Conservation (phyloP, 2,888 invertebrate genomes). For the Habrosyne pyritoides region DNA sequence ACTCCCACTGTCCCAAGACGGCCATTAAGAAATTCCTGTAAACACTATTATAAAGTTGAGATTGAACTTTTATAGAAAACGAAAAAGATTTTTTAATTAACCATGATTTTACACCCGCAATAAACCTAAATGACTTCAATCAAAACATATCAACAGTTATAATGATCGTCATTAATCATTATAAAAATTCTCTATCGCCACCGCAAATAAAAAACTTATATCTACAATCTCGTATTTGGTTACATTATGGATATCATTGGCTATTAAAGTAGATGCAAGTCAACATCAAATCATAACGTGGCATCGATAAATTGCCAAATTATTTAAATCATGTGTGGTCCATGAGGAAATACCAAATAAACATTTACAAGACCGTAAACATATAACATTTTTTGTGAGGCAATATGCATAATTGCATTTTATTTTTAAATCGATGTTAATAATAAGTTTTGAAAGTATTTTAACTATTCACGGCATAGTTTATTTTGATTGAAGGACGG, state of each 20-base stretch:
- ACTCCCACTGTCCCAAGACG: slow-evolving; percentile 45
- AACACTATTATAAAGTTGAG: slow-evolving; percentile 20
- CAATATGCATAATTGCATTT: slow-evolving; percentile 31
- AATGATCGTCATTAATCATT: slow-evolving; percentile 56
- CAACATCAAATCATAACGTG: slow-evolving; percentile 56
- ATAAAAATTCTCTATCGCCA: slow-evolving; percentile 53
- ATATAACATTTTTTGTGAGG: slow-evolving; percentile 30
- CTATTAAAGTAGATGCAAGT: slow-evolving; percentile 46
- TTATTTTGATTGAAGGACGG: slow-evolving; percentile 3
- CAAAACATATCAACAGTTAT: slow-evolving; percentile 60
- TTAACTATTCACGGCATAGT: neutral
- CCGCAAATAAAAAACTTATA: slow-evolving; percentile 52
- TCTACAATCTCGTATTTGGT: slow-evolving; percentile 46
- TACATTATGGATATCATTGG: slow-evolving; percentile 44
- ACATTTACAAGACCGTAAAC: slow-evolving; percentile 32
- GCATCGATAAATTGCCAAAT: slow-evolving; percentile 65
- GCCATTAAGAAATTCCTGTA: slow-evolving; percentile 49
- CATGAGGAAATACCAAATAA: slow-evolving; percentile 33
- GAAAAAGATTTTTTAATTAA: slow-evolving; percentile 42
- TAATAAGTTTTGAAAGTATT: slow-evolving; percentile 4
- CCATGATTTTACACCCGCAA: slow-evolving; percentile 37
- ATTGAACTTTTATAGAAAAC: slow-evolving; percentile 18
- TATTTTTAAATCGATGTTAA: slow-evolving; percentile 18
- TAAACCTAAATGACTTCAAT: slow-evolving; percentile 56
- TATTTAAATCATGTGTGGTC: slow-evolving; percentile 67